Conservation (phyloP, 2,797 vertebrate species). For the Oreochromis grahami region DNA sequence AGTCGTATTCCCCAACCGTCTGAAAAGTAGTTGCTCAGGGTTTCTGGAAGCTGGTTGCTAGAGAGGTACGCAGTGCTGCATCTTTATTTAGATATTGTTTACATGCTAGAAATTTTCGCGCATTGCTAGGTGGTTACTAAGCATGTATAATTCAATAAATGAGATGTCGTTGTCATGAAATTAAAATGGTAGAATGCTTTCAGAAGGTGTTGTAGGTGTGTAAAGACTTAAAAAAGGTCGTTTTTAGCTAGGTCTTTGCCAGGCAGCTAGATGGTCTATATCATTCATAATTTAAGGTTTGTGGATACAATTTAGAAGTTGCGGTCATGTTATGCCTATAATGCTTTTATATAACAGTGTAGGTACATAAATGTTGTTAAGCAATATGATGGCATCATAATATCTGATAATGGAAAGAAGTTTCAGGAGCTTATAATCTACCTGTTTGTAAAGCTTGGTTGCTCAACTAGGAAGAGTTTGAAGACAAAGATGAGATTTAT, state of each 20-base stretch:
- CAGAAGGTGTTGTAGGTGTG: accelerated
- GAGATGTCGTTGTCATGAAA: neutral
- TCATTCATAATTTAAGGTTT: neutral
- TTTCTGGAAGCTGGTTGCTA: neutral
- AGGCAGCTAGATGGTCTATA: neutral
- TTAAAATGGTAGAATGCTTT: neutral
- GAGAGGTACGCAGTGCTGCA: neutral
- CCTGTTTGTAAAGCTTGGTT: neutral
- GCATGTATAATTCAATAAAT: neutral
- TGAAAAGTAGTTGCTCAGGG: neutral
- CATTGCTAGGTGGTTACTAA: neutral
- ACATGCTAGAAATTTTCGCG: neutral
- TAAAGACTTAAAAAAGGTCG: neutral
- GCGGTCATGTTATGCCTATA: neutral
- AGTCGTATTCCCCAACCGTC: accelerated
- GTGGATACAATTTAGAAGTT: neutral
- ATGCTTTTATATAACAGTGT: neutral
- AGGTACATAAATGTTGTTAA: neutral
- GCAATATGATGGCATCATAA: neutral
- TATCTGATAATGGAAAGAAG: neutral
- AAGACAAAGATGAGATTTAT: neutral
- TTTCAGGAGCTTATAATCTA: neutral
- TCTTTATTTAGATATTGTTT: neutral
- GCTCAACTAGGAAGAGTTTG: neutral
- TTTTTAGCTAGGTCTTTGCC: neutral